Evolutionary conservation across 1,140 invertebrate species (phyloP).

Genomic region (Papilio polyxenes): DNA sequence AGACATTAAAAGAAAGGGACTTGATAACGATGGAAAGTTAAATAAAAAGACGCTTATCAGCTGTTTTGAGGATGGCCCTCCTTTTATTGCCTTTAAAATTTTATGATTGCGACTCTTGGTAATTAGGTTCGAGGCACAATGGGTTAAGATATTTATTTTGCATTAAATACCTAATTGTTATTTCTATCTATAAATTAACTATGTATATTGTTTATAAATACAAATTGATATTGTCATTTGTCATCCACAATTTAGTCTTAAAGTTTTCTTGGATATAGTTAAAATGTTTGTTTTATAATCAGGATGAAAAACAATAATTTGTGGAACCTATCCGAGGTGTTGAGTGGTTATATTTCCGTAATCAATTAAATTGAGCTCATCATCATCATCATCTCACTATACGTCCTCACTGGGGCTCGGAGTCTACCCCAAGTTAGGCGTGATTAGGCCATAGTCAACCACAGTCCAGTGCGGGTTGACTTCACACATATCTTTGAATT

Average conservation of each 20-base stretch:
- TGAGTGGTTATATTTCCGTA: background rate
- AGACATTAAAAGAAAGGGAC: constrained; percentile 41
- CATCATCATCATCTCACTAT: too few relatives aligned
- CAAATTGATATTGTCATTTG: background rate
- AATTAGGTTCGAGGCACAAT: constrained; percentile 45
- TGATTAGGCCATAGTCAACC: too few relatives aligned
- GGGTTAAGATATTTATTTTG: constrained; percentile 27
- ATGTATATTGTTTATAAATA: background rate
- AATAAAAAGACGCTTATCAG: constrained; percentile 75
- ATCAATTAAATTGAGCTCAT: background rate
- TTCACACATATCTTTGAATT: too few relatives aligned
- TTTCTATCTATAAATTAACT: background rate
- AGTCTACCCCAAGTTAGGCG: too few relatives aligned
- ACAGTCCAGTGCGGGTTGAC: too few relatives aligned
- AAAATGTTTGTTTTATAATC: background rate
- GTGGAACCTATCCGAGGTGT: background rate
- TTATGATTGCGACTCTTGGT: constrained; percentile 58
- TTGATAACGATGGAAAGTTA: constrained; percentile 56
- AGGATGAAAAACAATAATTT: background rate
- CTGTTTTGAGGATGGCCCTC: constrained; percentile 60
- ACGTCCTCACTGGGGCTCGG: too few relatives aligned
- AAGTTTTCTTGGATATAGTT: background rate
- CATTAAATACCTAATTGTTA: background rate
- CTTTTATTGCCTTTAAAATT: constrained; percentile 74
- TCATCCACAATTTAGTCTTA: background rate